These are phyloP conservation scores for Manduca sexta DNA, from an alignment of 1,140 invertebrate species.

Conservation along the genomic window DNA sequence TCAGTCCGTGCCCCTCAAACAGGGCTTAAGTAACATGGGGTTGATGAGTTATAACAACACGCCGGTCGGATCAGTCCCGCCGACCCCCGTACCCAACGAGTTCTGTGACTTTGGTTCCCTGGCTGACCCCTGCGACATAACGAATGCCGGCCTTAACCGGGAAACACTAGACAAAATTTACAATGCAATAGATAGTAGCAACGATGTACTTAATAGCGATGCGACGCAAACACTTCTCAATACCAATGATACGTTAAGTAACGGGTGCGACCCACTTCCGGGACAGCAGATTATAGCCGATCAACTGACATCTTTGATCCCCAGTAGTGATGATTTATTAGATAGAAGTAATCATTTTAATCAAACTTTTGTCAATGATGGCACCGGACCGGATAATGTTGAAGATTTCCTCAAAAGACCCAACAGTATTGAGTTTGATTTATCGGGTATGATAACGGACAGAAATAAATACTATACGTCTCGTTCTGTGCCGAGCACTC, in stretches of 20 bases:
- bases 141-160: conserved; percentile 68
- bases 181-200: conserved; percentile 68
- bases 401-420: conserved; percentile 61
- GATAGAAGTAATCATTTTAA: conserved; percentile 45
- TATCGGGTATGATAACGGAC: conserved; percentile 54
- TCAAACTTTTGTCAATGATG: conserved; percentile 43
- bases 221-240: conserved; percentile 41
- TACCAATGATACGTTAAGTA: conserved; percentile 38
- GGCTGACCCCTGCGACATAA: conserved; percentile 68
- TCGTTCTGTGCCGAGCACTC: conserved; percentile 78
- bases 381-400: conserved; percentile 37
- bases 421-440: conserved; percentile 61
- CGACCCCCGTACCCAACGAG: conserved; percentile 80
- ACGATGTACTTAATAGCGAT: conserved; percentile 52
- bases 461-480: conserved; percentile 68
- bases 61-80: conserved; percentile 77
- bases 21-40: conserved; percentile 58
- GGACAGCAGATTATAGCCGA: conserved; percentile 48
- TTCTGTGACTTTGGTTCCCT: conserved; percentile 79
- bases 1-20: conserved; percentile 84
- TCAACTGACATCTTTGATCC: conserved; percentile 49
- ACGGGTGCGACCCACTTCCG: conserved; percentile 50
- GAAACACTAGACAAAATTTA: conserved; percentile 72
- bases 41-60: conserved; percentile 72
- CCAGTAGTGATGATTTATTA: conserved; percentile 36